Evolutionary conservation across 2,113 vertebrate genomes (phyloP).

Genomic region (Catharus bicknelli): DNA sequence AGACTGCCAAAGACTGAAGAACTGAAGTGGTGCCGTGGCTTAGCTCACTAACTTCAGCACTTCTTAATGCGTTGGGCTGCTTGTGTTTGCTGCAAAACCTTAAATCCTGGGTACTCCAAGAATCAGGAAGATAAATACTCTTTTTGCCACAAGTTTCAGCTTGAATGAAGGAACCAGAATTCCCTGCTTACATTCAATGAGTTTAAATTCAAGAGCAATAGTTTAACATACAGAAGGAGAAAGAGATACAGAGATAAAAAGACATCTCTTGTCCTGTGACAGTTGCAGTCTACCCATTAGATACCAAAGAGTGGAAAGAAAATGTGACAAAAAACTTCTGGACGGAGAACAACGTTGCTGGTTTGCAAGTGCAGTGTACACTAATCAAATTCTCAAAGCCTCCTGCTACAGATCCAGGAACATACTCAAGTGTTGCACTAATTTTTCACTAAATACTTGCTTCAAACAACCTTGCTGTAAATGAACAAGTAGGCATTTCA

Average conservation of each 20-base stretch:
- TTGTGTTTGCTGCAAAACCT: neutral
- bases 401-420: neutral
- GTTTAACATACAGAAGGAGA: neutral
- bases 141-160: neutral
- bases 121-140: neutral
- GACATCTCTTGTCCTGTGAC: neutral
- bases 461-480: neutral
- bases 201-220: neutral
- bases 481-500: neutral
- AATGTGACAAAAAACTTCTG: neutral
- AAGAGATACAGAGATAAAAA: neutral
- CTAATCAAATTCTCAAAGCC: neutral
- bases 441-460: neutral
- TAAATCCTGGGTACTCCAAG: neutral
- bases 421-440: neutral
- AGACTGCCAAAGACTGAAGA: neutral
- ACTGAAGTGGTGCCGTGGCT: neutral
- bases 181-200: neutral
- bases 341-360: neutral
- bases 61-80: neutral
- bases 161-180: neutral
- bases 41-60: neutral
- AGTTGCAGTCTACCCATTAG: neutral
- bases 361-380: neutral
- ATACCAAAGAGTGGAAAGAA: neutral